Percentiles rank a stretch among this genome's conserved stretches.
phyloP scores from a whole-genome alignment of 1,140 invertebrate genomes.

The Micrasema minimum region DNA sequence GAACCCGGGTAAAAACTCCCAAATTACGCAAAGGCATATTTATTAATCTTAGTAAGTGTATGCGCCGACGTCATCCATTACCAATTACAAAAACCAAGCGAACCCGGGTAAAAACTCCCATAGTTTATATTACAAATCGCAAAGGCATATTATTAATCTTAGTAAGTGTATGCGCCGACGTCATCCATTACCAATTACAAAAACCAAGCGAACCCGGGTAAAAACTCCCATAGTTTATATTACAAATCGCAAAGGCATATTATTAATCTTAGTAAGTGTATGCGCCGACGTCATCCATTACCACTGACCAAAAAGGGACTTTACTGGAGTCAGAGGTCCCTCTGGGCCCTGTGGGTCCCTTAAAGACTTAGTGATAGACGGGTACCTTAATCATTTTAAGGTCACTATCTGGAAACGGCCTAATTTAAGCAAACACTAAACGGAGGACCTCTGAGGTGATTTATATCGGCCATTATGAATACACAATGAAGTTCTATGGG shows the following conservation, averaged over 20 bases:
- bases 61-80: no score
- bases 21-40: no score
- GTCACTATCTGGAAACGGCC: slow-evolving; percentile 18
- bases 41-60: no score
- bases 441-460: slow-evolving; percentile 6
- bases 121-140: slow-evolving; percentile 32
- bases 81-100: no score
- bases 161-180: no score
- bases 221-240: slow-evolving; percentile 33
- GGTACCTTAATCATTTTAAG: slow-evolving; percentile 40
- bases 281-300: slow-evolving; percentile 27
- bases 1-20: no score
- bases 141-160: no score
- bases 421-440: slow-evolving; percentile 20
- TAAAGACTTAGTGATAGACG: slow-evolving; percentile 36
- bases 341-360: slow-evolving; percentile 17
- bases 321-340: background rate
- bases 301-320: slow-evolving; percentile 30
- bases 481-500: no score
- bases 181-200: slow-evolving; percentile 24
- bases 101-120: no score
- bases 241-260: slow-evolving; percentile 29
- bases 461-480: slow-evolving; percentile 17
- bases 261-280: slow-evolving; percentile 35
- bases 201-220: no score